Evolutionary conservation across 1,140 invertebrate species (phyloP).

Genomic region (Neuroterus valhalla): DNA sequence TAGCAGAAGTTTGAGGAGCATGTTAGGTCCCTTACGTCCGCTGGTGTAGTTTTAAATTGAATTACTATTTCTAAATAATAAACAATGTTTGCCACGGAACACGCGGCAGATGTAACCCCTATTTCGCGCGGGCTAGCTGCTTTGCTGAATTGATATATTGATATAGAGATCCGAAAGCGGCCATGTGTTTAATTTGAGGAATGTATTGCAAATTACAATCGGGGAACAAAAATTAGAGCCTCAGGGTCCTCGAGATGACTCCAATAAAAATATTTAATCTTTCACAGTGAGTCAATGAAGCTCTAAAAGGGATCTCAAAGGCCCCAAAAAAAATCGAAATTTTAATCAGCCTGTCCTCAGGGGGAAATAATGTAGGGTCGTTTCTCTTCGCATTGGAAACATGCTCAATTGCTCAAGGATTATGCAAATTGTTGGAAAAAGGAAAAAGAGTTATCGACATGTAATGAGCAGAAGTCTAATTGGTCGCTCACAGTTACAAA

Average conservation of each 20-base stretch:
- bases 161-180: too few species aligned
- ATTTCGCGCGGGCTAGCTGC: too few species aligned
- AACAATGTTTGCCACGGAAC: too few species aligned
- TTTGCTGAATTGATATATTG: too few species aligned
- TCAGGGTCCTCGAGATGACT: neutral
- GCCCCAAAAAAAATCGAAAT: neutral
- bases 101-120: too few species aligned
- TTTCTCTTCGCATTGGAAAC: neutral
- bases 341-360: neutral
- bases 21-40: too few species aligned
- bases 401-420: constrained; percentile 3
- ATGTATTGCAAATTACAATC: neutral
- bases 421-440: constrained; percentile 1
- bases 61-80: too few species aligned
- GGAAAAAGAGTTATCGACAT: neutral
- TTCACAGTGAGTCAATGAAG: neutral
- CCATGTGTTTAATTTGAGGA: neutral
- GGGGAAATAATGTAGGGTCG: neutral
- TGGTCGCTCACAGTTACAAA: constrained; percentile 6
- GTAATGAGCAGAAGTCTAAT: neutral
- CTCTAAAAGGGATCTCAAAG: neutral
- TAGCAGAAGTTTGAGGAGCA: too few species aligned
- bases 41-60: too few species aligned
- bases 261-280: neutral
- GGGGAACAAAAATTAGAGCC: neutral